A percentile compares a stretch with the other conserved stretches of the same genome.
Conservation (phyloP, 2,113 vertebrate genomes). For the Budorcas taxicolor region DNA sequence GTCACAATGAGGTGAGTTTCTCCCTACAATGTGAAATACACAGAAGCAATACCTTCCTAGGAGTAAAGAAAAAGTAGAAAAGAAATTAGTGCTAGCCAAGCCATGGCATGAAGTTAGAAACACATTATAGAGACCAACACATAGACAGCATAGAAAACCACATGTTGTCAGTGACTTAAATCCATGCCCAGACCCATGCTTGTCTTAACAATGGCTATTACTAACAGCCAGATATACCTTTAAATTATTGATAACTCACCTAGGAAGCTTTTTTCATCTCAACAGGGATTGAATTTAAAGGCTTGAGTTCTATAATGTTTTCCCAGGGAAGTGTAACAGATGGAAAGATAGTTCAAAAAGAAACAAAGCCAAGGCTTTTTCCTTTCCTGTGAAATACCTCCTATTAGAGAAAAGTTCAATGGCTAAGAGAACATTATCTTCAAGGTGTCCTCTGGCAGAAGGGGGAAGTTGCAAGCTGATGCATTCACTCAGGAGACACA, state of each 20-base stretch:
- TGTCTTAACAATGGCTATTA: conserved; percentile 11
- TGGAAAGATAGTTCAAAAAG: background rate
- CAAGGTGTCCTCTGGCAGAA: background rate
- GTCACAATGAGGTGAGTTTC: conserved; percentile 45
- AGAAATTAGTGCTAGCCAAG: conserved; percentile 25
- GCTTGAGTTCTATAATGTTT: background rate
- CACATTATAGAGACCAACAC: background rate
- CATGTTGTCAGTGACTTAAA: background rate
- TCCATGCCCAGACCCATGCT: background rate
- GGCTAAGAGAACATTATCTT: background rate
- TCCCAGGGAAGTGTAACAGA: background rate
- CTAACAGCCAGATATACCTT: background rate
- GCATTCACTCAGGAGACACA: background rate
- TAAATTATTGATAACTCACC: conserved; percentile 21
- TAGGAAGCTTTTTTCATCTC: conserved; percentile 7
- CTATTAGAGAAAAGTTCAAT: background rate
- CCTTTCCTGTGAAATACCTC: background rate
- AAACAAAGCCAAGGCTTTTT: background rate
- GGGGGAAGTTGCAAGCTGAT: background rate
- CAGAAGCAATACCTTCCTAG: conserved; percentile 12
- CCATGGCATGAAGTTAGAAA: conserved; percentile 2
- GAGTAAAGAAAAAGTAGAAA: background rate
- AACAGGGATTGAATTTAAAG: conserved; percentile 23
- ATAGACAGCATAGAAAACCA: background rate
- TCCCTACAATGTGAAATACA: conserved; percentile 17